A percentile compares a stretch with the other conserved stretches of the same genome.
phyloP scores from a whole-genome alignment of 2,797 vertebrate species.

The Scolopax rusticola region DNA sequence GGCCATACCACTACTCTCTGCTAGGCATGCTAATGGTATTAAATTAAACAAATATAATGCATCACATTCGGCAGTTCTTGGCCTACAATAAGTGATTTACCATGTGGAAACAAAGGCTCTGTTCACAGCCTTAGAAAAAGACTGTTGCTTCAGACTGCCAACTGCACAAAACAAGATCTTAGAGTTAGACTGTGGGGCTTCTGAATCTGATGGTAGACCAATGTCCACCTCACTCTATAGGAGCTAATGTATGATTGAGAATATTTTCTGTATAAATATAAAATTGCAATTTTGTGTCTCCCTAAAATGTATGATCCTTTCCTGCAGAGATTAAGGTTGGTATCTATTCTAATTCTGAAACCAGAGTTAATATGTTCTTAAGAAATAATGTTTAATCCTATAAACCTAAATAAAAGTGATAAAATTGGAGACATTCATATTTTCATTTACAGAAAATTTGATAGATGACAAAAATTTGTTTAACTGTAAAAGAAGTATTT shows the following conservation, averaged over 20 bases:
- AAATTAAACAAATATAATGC: background rate
- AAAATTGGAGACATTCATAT: slow-evolving; percentile 46
- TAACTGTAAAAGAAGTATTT: background rate
- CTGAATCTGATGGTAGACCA: background rate
- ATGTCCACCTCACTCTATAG: background rate
- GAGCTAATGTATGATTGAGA: background rate
- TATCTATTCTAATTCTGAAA: slow-evolving; percentile 36
- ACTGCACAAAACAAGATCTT: background rate
- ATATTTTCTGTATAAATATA: background rate
- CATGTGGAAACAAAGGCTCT: background rate
- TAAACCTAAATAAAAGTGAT: slow-evolving; percentile 28
- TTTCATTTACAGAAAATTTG: slow-evolving; percentile 44
- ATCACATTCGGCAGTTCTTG: background rate
- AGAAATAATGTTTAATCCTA: slow-evolving; percentile 32
- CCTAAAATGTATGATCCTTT: background rate
- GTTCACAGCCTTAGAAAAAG: background rate
- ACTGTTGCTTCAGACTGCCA: background rate
- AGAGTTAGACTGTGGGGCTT: background rate
- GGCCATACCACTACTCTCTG: background rate
- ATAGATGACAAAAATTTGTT: background rate
- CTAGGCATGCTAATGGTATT: background rate
- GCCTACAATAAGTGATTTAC: background rate
- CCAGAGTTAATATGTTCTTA: slow-evolving; percentile 31
- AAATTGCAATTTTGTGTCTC: background rate
- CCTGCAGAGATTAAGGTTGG: background rate